These are phyloP conservation scores for Phocoena phocoena DNA, from an alignment of 2,113 vertebrate species.

Conservation along the genomic window DNA sequence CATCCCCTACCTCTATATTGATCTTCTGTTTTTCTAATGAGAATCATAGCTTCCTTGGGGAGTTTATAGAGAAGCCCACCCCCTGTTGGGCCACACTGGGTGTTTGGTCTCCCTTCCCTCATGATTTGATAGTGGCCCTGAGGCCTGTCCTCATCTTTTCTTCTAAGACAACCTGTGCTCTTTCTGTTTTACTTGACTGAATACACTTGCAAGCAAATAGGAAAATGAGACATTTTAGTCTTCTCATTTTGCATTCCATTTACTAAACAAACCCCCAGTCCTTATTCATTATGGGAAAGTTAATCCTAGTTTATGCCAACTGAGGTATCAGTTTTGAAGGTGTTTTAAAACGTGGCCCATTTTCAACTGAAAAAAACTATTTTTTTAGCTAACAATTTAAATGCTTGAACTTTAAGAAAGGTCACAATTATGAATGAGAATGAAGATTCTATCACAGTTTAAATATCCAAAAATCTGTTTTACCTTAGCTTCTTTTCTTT, in stretches of 20 bases:
- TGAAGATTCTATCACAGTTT: neutral
- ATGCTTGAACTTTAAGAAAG: neutral
- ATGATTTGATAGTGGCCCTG: neutral
- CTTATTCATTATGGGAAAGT: neutral
- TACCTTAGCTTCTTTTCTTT: neutral
- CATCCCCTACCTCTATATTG: neutral
- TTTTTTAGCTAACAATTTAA: slow-evolving; percentile 18
- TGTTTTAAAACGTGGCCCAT: neutral
- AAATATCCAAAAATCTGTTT: neutral
- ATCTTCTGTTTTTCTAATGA: neutral
- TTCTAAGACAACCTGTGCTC: neutral
- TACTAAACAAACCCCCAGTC: neutral
- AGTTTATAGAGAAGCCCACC: neutral
- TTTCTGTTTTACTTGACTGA: neutral
- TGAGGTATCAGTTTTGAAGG: neutral
- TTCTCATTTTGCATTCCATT: neutral
- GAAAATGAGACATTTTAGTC: neutral
- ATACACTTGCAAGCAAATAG: neutral
- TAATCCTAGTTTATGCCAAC: neutral
- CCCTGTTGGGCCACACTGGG: neutral
- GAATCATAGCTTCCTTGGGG: neutral
- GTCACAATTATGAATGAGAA: neutral
- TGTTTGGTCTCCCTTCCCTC: neutral
- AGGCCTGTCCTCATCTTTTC: neutral
- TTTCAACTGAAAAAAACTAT: neutral